A percentile compares a stretch with the other conserved stretches of the same genome.
Evolutionary conservation across 2,113 vertebrate species (phyloP).

Genomic region (Actenoides hombroni): DNA sequence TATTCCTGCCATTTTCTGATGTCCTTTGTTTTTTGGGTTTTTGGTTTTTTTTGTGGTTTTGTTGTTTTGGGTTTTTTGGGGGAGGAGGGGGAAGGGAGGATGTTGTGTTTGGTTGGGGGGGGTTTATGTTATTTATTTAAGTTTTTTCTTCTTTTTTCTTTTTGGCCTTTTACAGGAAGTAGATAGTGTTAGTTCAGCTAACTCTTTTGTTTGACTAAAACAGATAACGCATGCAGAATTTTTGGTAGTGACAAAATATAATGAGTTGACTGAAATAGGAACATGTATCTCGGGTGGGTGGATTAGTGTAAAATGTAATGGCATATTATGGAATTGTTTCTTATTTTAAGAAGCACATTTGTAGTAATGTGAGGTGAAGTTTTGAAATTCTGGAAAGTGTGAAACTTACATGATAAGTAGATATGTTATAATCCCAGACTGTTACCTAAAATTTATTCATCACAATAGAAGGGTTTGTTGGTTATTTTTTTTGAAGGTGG

Average conservation of each 20-base stretch:
- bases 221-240: neutral
- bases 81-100: too few species aligned
- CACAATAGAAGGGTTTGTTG: neutral
- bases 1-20: neutral
- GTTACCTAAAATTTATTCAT: neutral
- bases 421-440: neutral
- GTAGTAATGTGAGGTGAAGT: neutral
- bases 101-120: neutral
- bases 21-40: neutral
- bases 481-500: rapidly evolving
- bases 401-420: neutral
- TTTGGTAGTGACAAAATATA: neutral
- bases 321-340: neutral
- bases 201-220: neutral
- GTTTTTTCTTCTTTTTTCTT: rapidly evolving
- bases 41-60: neutral
- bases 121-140: neutral
- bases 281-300: neutral
- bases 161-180: neutral
- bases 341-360: neutral
- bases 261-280: neutral
- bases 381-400: neutral
- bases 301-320: neutral
- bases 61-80: too few species aligned
- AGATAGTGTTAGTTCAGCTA: neutral